Evolutionary conservation across 2,888 invertebrate genomes (phyloP).

Genomic region (Halictus ligatus): DNA sequence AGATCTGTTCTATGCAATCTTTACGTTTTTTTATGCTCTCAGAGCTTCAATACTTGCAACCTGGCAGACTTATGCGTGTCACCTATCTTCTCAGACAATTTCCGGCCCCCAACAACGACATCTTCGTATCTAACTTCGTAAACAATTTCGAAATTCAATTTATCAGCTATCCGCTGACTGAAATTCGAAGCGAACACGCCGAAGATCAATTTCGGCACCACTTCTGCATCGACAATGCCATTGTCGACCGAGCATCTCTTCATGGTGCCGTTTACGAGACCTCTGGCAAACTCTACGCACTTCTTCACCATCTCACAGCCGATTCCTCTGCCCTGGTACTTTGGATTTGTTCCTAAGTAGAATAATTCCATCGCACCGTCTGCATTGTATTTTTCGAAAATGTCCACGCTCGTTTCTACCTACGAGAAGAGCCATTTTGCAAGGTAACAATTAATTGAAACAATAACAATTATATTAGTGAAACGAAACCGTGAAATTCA

Average conservation of each 20-base stretch:
- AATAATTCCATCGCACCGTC: constrained; percentile 88
- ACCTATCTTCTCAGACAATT: constrained; percentile 87
- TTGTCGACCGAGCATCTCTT: constrained; percentile 73
- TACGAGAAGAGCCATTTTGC: constrained; percentile 28
- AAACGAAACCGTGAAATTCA: background rate
- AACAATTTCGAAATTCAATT: constrained; percentile 86
- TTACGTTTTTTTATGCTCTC: background rate
- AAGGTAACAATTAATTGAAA: background rate
- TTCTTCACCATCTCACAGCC: constrained; percentile 85
- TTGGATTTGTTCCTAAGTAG: constrained; percentile 87
- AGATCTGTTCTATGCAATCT: background rate
- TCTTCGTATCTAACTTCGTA: constrained; percentile 86
- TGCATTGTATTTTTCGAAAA: constrained; percentile 87
- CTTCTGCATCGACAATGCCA: constrained; percentile 54
- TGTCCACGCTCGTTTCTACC: constrained; percentile 77
- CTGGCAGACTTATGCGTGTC: constrained; percentile 67
- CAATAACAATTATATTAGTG: background rate
- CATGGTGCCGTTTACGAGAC: constrained; percentile 36
- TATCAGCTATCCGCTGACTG: constrained; percentile 87
- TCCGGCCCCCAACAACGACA: constrained; percentile 86
- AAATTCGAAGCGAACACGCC: constrained; percentile 87
- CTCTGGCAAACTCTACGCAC: constrained; percentile 53
- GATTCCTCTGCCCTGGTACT: constrained; percentile 86
- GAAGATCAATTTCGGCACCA: constrained; percentile 86
- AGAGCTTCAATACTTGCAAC: constrained; percentile 67